Evolutionary conservation across 1,140 invertebrate genomes (phyloP).

Genomic region (Apis dorsata): DNA sequence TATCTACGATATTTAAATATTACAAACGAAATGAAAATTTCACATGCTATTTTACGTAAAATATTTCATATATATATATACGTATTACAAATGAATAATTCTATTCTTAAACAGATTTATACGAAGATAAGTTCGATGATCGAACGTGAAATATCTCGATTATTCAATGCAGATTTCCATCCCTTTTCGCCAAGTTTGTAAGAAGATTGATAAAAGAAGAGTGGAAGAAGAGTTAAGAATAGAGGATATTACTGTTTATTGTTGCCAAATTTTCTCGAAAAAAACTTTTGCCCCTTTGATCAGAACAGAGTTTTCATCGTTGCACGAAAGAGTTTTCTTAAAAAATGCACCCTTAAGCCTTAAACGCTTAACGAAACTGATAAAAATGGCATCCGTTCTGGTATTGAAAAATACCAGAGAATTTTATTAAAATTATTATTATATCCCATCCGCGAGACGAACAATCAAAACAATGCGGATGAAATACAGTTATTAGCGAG

Average conservation of each 20-base stretch:
- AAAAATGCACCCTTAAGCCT: conserved; percentile 68
- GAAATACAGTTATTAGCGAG: neutral
- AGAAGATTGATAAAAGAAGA: conserved; percentile 58
- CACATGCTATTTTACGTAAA: too few relatives aligned
- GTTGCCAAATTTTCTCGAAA: conserved; percentile 47
- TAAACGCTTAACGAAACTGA: conserved; percentile 56
- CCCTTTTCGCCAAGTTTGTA: conserved; percentile 51
- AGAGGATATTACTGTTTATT: neutral
- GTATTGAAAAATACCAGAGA: conserved; percentile 3
- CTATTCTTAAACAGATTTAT: conserved; percentile 20
- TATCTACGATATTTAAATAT: too few relatives aligned
- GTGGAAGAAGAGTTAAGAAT: conserved; percentile 7
- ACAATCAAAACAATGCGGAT: neutral
- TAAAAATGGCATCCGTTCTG: neutral
- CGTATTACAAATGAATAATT: too few relatives aligned
- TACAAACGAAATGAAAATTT: too few relatives aligned
- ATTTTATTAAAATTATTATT: conserved; percentile 31
- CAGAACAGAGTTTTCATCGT: conserved; percentile 56
- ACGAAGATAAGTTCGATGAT: neutral
- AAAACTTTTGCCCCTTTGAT: conserved; percentile 52
- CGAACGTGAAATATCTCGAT: conserved; percentile 55
- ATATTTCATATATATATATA: too few relatives aligned
- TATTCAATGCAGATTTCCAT: conserved; percentile 28
- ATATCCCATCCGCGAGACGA: neutral
- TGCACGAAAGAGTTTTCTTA: neutral